Evolutionary conservation across 2,888 invertebrate genomes (phyloP).

Genomic region (Lucinisca nassula): DNA sequence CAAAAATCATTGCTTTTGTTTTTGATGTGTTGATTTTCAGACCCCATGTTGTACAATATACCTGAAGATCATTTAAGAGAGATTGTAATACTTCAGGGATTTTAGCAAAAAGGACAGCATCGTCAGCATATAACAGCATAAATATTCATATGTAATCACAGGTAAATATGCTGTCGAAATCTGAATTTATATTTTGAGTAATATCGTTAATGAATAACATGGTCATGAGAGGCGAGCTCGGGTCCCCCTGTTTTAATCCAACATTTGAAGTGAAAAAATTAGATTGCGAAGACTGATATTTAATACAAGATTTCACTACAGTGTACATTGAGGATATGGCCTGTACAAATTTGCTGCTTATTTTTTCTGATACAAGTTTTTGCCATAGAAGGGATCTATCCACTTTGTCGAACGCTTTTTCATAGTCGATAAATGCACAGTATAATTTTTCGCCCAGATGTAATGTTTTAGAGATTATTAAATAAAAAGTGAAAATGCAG

Average conservation of each 20-base stretch:
- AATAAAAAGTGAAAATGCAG: not conserved
- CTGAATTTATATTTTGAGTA: conserved; percentile 21
- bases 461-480: not conserved
- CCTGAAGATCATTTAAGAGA: conserved; percentile 25
- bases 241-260: conserved; percentile 50
- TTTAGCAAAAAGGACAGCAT: conserved; percentile 28
- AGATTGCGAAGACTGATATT: conserved; percentile 21
- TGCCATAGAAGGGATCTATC: not conserved
- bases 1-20: conserved; percentile 8
- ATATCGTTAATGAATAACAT: conserved; percentile 38
- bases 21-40: not conserved
- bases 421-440: conserved; percentile 1
- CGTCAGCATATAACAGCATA: conserved; percentile 41
- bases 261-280: conserved; percentile 17
- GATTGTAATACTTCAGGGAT: conserved; percentile 10
- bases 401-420: conserved; percentile 4
- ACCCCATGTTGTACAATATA: too few species aligned
- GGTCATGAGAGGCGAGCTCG: conserved; percentile 21
- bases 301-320: conserved; percentile 28
- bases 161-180: conserved; percentile 23
- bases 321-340: conserved; percentile 28
- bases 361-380: conserved; percentile 41
- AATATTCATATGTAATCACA: conserved; percentile 14
- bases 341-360: conserved; percentile 40
- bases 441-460: not conserved